These are phyloP conservation scores for Julus scanicus DNA, from an alignment of 2,888 invertebrate genomes.

Conservation along the genomic window DNA sequence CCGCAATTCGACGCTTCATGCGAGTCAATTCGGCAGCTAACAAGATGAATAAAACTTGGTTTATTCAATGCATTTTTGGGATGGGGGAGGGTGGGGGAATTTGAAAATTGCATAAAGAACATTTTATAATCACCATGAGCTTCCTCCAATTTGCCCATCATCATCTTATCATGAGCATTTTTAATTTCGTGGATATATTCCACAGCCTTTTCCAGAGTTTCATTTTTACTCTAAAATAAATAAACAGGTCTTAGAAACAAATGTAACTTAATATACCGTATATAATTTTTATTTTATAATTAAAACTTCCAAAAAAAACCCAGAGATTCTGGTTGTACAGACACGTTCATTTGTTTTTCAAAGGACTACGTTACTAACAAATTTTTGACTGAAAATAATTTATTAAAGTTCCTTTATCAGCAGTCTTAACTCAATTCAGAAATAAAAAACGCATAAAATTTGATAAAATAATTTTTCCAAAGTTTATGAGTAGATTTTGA, in stretches of 20 bases:
- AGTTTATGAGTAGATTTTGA: neutral
- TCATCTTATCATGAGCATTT: conserved; percentile 62
- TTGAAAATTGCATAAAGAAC: neutral
- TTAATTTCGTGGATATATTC: conserved; percentile 64
- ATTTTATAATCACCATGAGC: conserved; percentile 60
- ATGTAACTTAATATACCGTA: no score
- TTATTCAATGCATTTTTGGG: neutral
- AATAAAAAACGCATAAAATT: no score
- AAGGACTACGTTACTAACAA: no score
- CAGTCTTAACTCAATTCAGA: no score
- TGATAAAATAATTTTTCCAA: neutral
- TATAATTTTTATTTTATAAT: no score
- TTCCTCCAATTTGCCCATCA: conserved; percentile 60
- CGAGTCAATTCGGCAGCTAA: conserved; percentile 63
- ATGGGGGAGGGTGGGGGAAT: no score
- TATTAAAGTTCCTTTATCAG: no score
- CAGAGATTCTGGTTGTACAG: neutral
- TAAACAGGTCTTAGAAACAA: neutral
- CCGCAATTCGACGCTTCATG: conserved; percentile 62
- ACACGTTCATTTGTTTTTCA: no score
- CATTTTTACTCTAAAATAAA: conserved; percentile 60
- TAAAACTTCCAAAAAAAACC: neutral
- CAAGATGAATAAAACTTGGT: conserved; percentile 56
- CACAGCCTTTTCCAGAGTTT: conserved; percentile 64
- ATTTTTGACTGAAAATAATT: no score